phyloP scores from a whole-genome alignment of 2,113 vertebrate genomes.

The Gorsachius goisagi region DNA sequence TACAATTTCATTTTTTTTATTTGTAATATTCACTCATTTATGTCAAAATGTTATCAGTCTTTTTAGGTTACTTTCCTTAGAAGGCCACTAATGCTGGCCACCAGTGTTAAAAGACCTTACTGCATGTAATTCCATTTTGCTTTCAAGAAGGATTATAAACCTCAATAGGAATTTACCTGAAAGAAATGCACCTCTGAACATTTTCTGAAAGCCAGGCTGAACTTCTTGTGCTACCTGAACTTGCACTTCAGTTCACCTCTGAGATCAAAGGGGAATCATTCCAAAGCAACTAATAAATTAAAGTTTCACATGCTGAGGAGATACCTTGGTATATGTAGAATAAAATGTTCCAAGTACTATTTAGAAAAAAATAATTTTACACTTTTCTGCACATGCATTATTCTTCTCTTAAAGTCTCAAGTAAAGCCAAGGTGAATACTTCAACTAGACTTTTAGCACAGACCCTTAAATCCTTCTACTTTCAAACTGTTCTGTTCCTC shows the following conservation, averaged over 20 bases:
- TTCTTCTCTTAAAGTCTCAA: not conserved
- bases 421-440: not conserved
- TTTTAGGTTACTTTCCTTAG: not conserved
- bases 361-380: not conserved
- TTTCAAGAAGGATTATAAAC: not conserved
- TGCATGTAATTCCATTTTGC: not conserved
- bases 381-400: not conserved
- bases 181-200: not conserved
- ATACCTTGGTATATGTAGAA: not conserved
- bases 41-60: not conserved
- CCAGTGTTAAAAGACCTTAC: not conserved
- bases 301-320: not conserved
- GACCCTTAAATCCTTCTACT: not conserved
- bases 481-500: not conserved
- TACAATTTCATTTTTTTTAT: not conserved
- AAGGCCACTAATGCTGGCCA: not conserved
- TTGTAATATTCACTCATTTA: not conserved
- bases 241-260: not conserved
- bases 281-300: not conserved
- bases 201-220: not conserved
- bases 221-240: not conserved
- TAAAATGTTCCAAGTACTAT: not conserved
- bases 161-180: not conserved
- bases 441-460: not conserved
- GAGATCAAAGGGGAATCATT: not conserved